These are phyloP conservation scores for Hylaeus volcanicus DNA, from an alignment of 1,140 invertebrate species.

Conservation along the genomic window DNA sequence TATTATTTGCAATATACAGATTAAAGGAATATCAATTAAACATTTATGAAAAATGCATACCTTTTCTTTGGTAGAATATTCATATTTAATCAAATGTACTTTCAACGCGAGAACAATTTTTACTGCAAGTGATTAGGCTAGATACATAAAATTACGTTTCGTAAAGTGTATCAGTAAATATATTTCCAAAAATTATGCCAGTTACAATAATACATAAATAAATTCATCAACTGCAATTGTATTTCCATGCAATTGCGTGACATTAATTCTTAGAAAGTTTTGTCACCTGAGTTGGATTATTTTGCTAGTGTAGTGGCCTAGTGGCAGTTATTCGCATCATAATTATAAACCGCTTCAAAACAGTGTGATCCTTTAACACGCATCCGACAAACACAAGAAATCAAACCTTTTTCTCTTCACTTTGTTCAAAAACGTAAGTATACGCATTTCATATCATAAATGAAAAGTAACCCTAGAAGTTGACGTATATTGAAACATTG, in stretches of 20 bases:
- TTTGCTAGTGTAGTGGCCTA: conserved; percentile 12
- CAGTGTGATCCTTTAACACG: not conserved
- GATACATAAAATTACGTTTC: not conserved
- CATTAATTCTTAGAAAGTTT: not conserved
- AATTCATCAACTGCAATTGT: not conserved
- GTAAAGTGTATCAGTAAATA: not conserved
- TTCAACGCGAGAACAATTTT: not conserved
- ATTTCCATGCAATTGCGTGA: not conserved
- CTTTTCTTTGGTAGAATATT: conserved; percentile 78
- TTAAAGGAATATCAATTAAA: conserved; percentile 6
- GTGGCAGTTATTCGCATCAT: not conserved
- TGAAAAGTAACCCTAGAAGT: not conserved
- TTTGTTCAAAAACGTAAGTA: conserved; percentile 41
- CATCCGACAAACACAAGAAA: not conserved
- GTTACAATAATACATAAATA: not conserved
- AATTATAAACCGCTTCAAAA: not conserved
- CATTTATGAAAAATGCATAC: conserved; percentile 47
- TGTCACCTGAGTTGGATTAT: conserved; percentile 22
- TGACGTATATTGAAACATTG: not conserved
- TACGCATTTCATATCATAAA: not conserved
- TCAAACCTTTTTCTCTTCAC: not conserved
- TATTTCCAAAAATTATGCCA: not conserved
- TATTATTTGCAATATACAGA: not conserved
- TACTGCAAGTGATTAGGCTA: not conserved
- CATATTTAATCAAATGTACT: conserved; percentile 56